Conservation (phyloP, 2,888 invertebrate species). For the Colletes collaris region DNA sequence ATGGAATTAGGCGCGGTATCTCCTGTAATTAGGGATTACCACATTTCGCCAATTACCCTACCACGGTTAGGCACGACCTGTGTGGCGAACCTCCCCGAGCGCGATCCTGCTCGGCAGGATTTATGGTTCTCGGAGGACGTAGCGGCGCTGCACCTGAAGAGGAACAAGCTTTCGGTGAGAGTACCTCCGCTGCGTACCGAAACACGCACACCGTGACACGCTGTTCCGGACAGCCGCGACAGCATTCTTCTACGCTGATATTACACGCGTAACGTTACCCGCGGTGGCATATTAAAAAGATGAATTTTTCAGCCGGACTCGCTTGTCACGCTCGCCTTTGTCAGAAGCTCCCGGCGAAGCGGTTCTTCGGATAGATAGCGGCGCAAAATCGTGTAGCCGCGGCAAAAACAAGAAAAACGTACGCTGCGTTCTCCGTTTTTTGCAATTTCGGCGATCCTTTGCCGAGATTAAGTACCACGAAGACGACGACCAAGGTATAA, state of each 20-base stretch:
- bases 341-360: slow-evolving; percentile 4
- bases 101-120: slow-evolving; percentile 53
- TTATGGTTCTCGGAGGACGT: slow-evolving; percentile 59
- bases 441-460: too few relatives aligned
- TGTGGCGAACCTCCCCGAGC: slow-evolving; percentile 64
- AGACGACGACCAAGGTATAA: background rate
- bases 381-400: background rate
- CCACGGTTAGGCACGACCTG: slow-evolving; percentile 68
- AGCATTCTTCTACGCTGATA: slow-evolving; percentile 60
- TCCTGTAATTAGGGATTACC: slow-evolving; percentile 69
- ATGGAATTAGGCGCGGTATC: slow-evolving; percentile 62
- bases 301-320: slow-evolving; percentile 39
- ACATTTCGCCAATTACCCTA: slow-evolving; percentile 71
- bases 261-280: slow-evolving; percentile 57
- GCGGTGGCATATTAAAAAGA: slow-evolving; percentile 53
- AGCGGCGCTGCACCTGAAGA: slow-evolving; percentile 45
- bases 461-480: too few relatives aligned
- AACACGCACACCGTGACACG: slow-evolving; percentile 44
- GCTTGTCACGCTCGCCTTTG: slow-evolving; percentile 25
- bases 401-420: background rate
- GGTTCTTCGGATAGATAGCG: slow-evolving; percentile 19
- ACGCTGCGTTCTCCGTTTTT: background rate
- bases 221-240: slow-evolving; percentile 34
- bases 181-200: slow-evolving; percentile 44
- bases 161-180: slow-evolving; percentile 59